A percentile compares a stretch with the other conserved stretches of the same genome.
phyloP scores from a whole-genome alignment of 2,797 vertebrate species.

The Rhadinocentrus ornatus region DNA sequence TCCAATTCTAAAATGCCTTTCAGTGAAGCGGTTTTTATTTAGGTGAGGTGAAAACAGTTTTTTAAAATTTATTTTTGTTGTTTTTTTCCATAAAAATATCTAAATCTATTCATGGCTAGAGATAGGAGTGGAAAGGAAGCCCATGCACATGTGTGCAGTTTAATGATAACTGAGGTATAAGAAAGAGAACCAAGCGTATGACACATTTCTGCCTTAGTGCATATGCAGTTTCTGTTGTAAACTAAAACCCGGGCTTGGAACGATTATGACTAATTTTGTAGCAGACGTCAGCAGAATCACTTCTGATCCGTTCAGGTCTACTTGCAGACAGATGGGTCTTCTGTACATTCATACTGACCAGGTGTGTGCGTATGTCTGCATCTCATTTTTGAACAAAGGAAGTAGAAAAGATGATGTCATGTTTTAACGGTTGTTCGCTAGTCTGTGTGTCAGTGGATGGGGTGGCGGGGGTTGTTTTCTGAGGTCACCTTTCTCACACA shows the following conservation, averaged over 20 bases:
- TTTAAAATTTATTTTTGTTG: too few species aligned
- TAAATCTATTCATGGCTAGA: neutral
- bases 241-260: neutral
- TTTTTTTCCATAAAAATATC: too few species aligned
- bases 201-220: neutral
- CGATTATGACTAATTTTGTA: neutral
- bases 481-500: conserved; percentile 63
- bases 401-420: conserved; percentile 72
- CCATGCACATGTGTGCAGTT: neutral
- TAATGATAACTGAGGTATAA: neutral
- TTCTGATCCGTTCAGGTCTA: neutral
- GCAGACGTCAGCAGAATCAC: neutral
- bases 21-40: neutral
- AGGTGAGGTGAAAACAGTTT: neutral
- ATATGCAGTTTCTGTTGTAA: neutral
- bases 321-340: neutral
- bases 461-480: conserved; percentile 42
- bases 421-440: conserved; percentile 31
- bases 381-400: conserved; percentile 54
- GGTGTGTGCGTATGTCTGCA: conserved; percentile 35
- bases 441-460: neutral
- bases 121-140: neutral
- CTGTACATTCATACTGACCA: conserved; percentile 9
- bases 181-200: neutral
- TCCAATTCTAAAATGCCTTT: neutral